phyloP scores from a whole-genome alignment of 2,113 vertebrate genomes.

The Boulengeromyrus knoepffleri region DNA sequence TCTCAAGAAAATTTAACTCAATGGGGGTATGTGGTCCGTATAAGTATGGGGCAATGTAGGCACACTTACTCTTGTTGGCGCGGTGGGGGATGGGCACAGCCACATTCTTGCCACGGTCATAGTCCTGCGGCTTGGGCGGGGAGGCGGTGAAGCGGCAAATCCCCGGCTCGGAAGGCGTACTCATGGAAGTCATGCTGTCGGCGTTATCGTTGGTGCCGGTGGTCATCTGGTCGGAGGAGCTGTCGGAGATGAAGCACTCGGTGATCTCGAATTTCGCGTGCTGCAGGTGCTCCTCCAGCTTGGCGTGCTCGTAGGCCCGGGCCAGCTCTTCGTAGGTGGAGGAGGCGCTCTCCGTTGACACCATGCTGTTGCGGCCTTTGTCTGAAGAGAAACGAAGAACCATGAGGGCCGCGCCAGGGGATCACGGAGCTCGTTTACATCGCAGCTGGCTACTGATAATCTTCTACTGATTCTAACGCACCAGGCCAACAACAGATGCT shows the following conservation, averaged over 20 bases:
- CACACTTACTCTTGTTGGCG: conserved; percentile 81
- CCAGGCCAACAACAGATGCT: background rate
- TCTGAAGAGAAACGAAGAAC: conserved; percentile 45
- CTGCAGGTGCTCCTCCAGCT: conserved; percentile 91
- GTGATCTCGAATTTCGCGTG: conserved; percentile 97
- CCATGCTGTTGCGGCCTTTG: conserved; percentile 98
- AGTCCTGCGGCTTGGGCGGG: conserved; percentile 74
- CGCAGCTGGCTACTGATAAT: background rate
- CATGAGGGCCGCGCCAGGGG: background rate
- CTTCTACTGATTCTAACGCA: background rate
- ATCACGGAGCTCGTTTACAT: background rate
- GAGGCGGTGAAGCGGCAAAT: conserved; percentile 77
- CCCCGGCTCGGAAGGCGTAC: conserved; percentile 72
- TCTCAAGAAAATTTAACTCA: background rate
- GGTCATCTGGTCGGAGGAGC: conserved; percentile 94
- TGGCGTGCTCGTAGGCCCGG: conserved; percentile 86
- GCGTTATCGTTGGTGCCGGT: conserved; percentile 90
- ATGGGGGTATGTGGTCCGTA: background rate
- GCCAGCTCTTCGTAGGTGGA: conserved; percentile 94
- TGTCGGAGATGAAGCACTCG: conserved; percentile 93
- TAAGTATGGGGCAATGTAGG: background rate
- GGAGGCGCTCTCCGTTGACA: conserved; percentile 89
- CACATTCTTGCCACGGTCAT: conserved; percentile 86
- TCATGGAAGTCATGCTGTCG: conserved; percentile 94
- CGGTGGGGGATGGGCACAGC: conserved; percentile 95